Base-by-base conservation (phyloP, 2,797 vertebrate genomes). In the Petrocephalus sullivani region DNA sequence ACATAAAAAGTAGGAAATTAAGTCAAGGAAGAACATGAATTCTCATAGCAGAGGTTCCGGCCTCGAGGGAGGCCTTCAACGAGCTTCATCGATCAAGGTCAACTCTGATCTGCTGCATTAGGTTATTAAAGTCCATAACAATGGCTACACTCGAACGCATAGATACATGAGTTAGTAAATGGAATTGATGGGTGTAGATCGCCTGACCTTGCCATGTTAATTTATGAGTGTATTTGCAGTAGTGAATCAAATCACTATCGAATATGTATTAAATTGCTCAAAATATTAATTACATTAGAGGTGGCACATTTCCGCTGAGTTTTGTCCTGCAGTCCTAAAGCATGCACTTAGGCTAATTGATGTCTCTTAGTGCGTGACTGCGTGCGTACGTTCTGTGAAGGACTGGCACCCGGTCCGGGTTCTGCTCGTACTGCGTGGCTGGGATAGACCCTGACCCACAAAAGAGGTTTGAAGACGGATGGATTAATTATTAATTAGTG, bases 401-500 rank as follows among this genome's bases (percentile, higher is more conserved):
- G 67, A 37, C 33, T 71, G 67, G 2, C 33, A 19, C 33, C 33
- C 14, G 16, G 67, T 75, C 14, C 33, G 16, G 67, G 37, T 41
- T 75, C 33, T 75, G 16, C 67, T 75, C 33, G 14, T 41, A 75
- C 33, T 19, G 33, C 5, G 2, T 41, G 67, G 67, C 67, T 75
- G 33, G 67, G 67, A 19, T 75, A 75, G 67, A 75, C 33, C 33
- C 67, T 75, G 67, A 41, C 67, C 67, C 67, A 75, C 33, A 75
- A 75, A 75, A 75, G 64, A 71, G 61, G 61, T 28, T 67, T 67
- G 61, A 67, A 67, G 28, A 71, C 33, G 64, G 33, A 75, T 41
- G 67, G 67, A 75, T 75, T 75, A 75, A 75, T 75, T 41, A 75
- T 75, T 75, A 75, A 75, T 75, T 75, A 75, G 67, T 75, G 67